Evolutionary conservation across 2,797 vertebrate species (phyloP).

Genomic region (Gadopsis marmoratus): DNA sequence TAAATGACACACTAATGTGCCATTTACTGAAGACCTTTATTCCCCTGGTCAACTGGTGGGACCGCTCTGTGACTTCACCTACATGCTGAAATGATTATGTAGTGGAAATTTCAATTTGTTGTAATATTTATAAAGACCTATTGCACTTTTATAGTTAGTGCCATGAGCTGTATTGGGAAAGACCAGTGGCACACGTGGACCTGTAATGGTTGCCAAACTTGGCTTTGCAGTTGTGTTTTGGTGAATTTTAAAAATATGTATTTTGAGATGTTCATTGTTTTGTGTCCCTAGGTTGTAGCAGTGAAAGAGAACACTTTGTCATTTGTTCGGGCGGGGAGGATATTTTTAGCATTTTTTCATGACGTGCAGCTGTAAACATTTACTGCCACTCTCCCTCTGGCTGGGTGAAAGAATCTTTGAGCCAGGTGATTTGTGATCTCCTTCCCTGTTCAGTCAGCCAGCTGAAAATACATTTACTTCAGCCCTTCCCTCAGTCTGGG

Average conservation of each 20-base stretch:
- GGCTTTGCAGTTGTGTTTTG: constrained; percentile 17
- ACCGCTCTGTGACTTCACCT: constrained; percentile 27
- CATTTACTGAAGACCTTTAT: constrained; percentile 60
- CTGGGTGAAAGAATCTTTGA: constrained; percentile 73
- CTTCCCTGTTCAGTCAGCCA: constrained; percentile 72
- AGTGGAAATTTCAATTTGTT: constrained; percentile 30
- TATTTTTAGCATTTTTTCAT: constrained; percentile 84
- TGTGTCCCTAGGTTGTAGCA: constrained; percentile 43
- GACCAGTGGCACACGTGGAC: constrained; percentile 1
- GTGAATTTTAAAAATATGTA: constrained; percentile 24
- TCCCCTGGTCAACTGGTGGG: constrained; percentile 38
- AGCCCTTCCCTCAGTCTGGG: constrained; percentile 65
- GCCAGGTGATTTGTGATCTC: constrained; percentile 80
- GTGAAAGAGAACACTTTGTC: constrained; percentile 71
- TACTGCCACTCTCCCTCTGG: constrained; percentile 63
- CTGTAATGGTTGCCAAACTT: background rate
- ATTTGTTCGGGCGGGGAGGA: constrained; percentile 60
- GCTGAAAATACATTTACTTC: constrained; percentile 77
- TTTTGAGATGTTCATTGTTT: constrained; percentile 53
- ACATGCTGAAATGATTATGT: constrained; percentile 34
- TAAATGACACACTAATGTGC: constrained; percentile 60
- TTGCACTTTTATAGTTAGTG: constrained; percentile 25
- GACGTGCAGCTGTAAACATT: constrained; percentile 80
- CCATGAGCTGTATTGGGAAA: background rate
- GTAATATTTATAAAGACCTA: constrained; percentile 43